Percentiles rank a stretch among this genome's conserved stretches.
Conservation (phyloP, 1,140 invertebrate genomes). For the Apis dorsata region DNA sequence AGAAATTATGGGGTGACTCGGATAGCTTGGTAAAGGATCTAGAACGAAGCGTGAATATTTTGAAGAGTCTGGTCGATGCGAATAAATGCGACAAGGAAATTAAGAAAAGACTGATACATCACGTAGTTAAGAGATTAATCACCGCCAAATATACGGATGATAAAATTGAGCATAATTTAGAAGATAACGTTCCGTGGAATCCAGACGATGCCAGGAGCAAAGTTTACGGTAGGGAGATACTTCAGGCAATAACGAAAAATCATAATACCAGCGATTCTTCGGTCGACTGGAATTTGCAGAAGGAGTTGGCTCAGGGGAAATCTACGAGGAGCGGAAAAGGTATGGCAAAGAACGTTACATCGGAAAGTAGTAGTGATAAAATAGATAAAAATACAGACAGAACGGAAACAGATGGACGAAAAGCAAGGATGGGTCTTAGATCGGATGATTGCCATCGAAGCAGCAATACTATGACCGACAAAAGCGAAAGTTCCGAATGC, state of each 20-base stretch:
- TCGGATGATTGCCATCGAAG: slow-evolving; percentile 69
- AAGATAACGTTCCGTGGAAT: slow-evolving; percentile 77
- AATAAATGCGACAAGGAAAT: slow-evolving; percentile 77
- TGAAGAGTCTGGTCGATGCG: slow-evolving; percentile 76
- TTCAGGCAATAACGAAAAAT: slow-evolving; percentile 73
- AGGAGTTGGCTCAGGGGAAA: slow-evolving; percentile 51
- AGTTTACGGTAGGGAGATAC: slow-evolving; percentile 74
- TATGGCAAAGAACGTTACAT: slow-evolving; percentile 52
- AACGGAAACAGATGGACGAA: slow-evolving; percentile 76
- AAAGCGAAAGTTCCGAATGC: slow-evolving; percentile 77
- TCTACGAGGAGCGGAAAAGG: slow-evolving; percentile 55
- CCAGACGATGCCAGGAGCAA: slow-evolving; percentile 75
- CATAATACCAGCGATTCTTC: slow-evolving; percentile 75
- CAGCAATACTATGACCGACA: slow-evolving; percentile 66
- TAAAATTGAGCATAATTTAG: slow-evolving; percentile 74
- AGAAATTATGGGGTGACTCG: slow-evolving; percentile 77
- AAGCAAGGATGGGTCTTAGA: slow-evolving; percentile 75
- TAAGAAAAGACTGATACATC: slow-evolving; percentile 77
- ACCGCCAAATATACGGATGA: slow-evolving; percentile 77
- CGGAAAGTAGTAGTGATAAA: slow-evolving; percentile 75
- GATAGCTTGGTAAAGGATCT: slow-evolving; percentile 76
- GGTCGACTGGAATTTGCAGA: slow-evolving; percentile 73
- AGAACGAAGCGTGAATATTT: slow-evolving; percentile 77
- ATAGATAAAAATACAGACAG: slow-evolving; percentile 74
- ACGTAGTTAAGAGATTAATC: slow-evolving; percentile 78